A percentile compares a stretch with the other conserved stretches of the same genome.
Conservation (phyloP, 1,140 invertebrate species). For the Asobara japonica region DNA sequence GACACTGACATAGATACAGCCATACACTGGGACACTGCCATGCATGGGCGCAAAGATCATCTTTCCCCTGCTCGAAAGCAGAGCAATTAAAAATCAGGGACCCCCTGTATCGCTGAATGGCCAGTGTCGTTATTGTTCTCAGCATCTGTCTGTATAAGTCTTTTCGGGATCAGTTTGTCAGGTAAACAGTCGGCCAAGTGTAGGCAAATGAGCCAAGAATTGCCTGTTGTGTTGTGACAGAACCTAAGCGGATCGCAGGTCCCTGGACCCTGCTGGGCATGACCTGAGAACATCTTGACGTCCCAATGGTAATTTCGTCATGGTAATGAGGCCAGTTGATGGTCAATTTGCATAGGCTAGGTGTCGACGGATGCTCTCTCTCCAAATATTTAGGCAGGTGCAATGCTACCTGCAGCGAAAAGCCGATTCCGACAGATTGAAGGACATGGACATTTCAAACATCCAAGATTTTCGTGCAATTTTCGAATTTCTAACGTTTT, state of each 20-base stretch:
- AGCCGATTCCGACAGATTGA: background rate
- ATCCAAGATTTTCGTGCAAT: background rate
- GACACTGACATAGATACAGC: no score
- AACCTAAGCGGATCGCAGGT: background rate
- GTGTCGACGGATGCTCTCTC: background rate
- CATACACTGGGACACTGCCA: no score
- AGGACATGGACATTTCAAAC: background rate
- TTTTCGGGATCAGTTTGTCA: background rate
- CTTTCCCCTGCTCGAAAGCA: no score
- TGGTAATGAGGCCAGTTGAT: conserved; percentile 8
- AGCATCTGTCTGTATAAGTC: background rate
- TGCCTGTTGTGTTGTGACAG: conserved; percentile 4
- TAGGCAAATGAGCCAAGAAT: background rate
- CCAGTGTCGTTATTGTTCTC: background rate
- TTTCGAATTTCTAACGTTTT: background rate
- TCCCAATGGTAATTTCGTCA: background rate
- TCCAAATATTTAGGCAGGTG: conserved; percentile 12
- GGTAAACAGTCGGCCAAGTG: background rate
- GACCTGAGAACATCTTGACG: background rate
- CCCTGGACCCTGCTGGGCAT: background rate
- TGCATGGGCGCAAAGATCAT: no score
- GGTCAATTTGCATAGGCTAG: conserved; percentile 19
- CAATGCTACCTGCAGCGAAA: background rate
- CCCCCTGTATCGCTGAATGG: no score
- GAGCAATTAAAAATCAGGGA: no score